phyloP scores from a whole-genome alignment of 2,888 invertebrate genomes.

The Cheilosia grossa region DNA sequence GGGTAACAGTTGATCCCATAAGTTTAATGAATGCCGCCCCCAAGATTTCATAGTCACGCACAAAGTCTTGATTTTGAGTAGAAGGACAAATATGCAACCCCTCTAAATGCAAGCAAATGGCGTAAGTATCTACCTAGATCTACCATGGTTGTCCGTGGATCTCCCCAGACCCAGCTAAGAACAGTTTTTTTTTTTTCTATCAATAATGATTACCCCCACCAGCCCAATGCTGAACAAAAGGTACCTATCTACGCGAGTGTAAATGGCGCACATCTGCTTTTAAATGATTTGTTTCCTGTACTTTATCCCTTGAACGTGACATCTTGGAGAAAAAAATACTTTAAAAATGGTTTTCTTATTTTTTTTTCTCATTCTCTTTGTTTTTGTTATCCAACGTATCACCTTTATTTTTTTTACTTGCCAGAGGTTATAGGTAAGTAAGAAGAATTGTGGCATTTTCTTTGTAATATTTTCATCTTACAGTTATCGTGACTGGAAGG shows the following conservation, averaged over 20 bases:
- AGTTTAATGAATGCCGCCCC: too few relatives aligned
- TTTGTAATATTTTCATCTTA: slow-evolving; percentile 71
- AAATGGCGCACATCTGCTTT: slow-evolving; percentile 54
- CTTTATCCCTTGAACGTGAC: slow-evolving; percentile 70
- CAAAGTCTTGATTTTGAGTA: too few relatives aligned
- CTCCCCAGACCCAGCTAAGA: neutral
- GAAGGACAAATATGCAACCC: too few relatives aligned
- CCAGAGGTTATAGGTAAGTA: slow-evolving; percentile 67
- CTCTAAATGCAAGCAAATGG: too few relatives aligned
- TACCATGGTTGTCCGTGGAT: neutral
- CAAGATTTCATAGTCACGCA: too few relatives aligned
- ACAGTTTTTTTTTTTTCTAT: slow-evolving; percentile 30
- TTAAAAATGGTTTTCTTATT: slow-evolving; percentile 43
- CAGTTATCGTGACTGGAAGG: slow-evolving; percentile 71
- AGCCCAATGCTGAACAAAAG: neutral
- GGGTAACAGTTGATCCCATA: too few relatives aligned
- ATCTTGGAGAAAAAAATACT: slow-evolving; percentile 60
- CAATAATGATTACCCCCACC: slow-evolving; percentile 64
- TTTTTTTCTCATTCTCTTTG: slow-evolving; percentile 25
- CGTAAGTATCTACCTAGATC: too few relatives aligned
- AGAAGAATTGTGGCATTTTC: slow-evolving; percentile 68
- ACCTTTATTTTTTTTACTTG: slow-evolving; percentile 62
- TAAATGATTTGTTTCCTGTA: slow-evolving; percentile 56
- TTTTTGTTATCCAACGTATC: slow-evolving; percentile 54
- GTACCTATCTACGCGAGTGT: neutral